Percentiles rank a stretch among this genome's conserved stretches.
These are phyloP conservation scores for Bimastos eiseni DNA, from an alignment of 2,888 invertebrate species.

Conservation along the genomic window DNA sequence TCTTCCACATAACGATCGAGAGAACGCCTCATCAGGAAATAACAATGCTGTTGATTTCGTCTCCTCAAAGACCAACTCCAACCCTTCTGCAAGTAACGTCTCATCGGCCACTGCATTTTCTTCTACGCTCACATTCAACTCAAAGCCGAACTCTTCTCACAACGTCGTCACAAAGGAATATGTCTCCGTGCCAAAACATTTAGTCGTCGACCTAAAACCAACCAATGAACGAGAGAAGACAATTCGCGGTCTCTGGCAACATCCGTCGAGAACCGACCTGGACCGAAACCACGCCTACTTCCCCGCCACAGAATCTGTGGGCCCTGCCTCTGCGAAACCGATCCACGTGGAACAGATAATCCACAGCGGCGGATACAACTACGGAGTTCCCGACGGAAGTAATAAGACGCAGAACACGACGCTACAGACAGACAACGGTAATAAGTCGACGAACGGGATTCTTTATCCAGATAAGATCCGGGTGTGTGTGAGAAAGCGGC, in stretches of 20 bases:
- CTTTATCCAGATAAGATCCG: slow-evolving; percentile 31
- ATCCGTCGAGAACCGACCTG: neutral
- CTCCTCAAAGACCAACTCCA: neutral
- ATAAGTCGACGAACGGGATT: neutral
- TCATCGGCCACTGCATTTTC: neutral
- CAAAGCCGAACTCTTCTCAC: neutral
- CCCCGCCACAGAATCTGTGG: slow-evolving; percentile 19
- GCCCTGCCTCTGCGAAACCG: slow-evolving; percentile 28
- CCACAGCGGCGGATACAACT: slow-evolving; percentile 55
- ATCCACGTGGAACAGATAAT: slow-evolving; percentile 47
- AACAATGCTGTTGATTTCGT: neutral
- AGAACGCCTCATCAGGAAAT: neutral
- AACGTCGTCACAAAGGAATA: slow-evolving; percentile 1
- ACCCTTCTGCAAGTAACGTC: neutral
- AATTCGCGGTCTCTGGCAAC: neutral
- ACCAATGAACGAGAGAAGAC: neutral
- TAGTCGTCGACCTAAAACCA: neutral
- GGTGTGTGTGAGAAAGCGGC: slow-evolving; percentile 60
- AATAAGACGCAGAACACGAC: neutral
- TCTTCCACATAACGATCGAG: neutral
- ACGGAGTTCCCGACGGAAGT: slow-evolving; percentile 53
- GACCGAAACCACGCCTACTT: slow-evolving; percentile 38
- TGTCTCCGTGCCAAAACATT: neutral
- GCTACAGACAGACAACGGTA: neutral
- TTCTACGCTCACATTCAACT: neutral